Evolutionary conservation across 2,888 invertebrate genomes (phyloP), one percentile per base, ranked within the genome.

Genomic region (Megalurothrips usitatus): DNA sequence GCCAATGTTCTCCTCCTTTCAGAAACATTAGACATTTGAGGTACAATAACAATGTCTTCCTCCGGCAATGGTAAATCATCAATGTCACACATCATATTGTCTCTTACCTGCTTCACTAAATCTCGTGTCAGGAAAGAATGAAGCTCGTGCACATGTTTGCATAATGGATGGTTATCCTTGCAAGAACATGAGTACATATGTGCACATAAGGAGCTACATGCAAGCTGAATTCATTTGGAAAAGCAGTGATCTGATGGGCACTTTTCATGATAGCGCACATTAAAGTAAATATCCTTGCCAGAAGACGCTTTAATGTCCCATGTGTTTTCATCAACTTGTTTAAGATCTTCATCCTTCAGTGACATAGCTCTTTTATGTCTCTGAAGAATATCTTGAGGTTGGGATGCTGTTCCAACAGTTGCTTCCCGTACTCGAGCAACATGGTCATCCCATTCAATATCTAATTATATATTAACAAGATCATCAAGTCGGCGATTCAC

Each of bases 171-270:
- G 19, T 63, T 63, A 63, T 63, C 63, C 19, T 63, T 63, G 19
- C 63, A 63, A 63, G 63, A 63, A 63, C 63, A 63, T 17, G 63
- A 63, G 63, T 63, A 63, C 63, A 63, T 63, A 19, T 63, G 63
- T 63, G 63, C 63, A 63, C 63, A 63, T 63, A 63, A 19, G 6
- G 63, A 63, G 11, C 19, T 6, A 19, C 63, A 63, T 63, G 63
- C 11, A 11, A 63, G 6, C 19, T 63, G 63, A 63, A 19, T 14
- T 11, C 63, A 63, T 19, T 63, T 63, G 19, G 63, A 63, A 63
- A 63, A 63, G 63, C 63, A 63, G 19, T 63, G 63, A 19, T 63
- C 63, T 17, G 63, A 11, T 17, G 63, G 11, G 19, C 63, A 63
- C 6, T 19, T 63, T 17, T 63, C 63, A 63, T 19, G 11, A 19